Evolutionary conservation across 2,797 vertebrate genomes (phyloP), one percentile per base, ranked within the genome.

Genomic region (Bryconaethiops microstoma): DNA sequence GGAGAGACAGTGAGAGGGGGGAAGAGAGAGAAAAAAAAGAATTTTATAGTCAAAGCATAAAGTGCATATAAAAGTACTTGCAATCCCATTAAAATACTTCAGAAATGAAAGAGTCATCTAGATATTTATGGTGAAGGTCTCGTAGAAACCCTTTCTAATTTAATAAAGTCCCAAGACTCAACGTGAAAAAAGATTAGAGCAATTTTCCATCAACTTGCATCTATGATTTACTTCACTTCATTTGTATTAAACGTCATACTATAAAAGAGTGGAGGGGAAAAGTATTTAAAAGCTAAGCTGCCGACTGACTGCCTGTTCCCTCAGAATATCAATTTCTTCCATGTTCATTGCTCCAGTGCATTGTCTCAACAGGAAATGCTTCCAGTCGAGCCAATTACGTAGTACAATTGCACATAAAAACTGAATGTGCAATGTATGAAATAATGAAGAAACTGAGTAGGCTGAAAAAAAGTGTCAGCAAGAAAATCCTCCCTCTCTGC

Each of bases 1-100:
- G 63, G 42, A 23, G 59, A 85, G 39, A 89, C 10, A 62, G 68
- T 10, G 82, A 77, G 77, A 77, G 77, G 87, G 76, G 78, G 63
- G 84, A 10, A 50, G 9, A 79, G 74, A 35, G 13, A 45, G 35
- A 7, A 25, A 74, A 25, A 29, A 68, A 71, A 63, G 65, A 64
- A 69, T 48, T 21, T 39, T 42, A 42, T 12, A 62, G 71, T 72
- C 54, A 69, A 17, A 76, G 1, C 23, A 45, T 52, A 60, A 78
- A 70, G 10, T 59, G n/a, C 5, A 67, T 60, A 17, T 65, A 17
- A 67, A 72, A 25, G 52, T 48, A 62, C 25, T 25, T 48, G 13
- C 54, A 74, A n/a, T 17, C 10, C 50, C 7, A 48, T 25, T 52
- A 60, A 16, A 72, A 23, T 2, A 52, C 14, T 50, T 25, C 10